Evolutionary conservation across 2,113 vertebrate species (phyloP), one percentile per base, ranked within the genome.

Genomic region (Onychostruthus taczanowskii): DNA sequence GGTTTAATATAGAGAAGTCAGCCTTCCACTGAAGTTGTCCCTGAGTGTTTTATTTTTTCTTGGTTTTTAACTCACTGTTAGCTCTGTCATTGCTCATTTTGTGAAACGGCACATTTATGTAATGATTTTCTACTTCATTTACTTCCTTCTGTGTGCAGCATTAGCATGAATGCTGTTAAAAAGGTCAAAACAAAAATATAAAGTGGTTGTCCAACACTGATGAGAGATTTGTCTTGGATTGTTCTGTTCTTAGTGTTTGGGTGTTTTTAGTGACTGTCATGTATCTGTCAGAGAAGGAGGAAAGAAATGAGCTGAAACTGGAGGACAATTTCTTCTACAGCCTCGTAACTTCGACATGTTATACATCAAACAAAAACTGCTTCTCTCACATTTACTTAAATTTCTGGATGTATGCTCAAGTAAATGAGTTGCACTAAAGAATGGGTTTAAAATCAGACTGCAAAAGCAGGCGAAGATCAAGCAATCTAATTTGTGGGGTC

Each of bases 61-160:
- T 83, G 30, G 7, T 88, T 91, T 95, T 37, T 82, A 84, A 73
- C 37, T 91, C 41, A 31, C 50, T 67, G 15, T 41, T 91, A 63
- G 18, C 31, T 73, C 27, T 78, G 53, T 75, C 35, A 12, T 39
- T 89, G 56, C 21, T 95, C 46, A 16, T 77, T 95, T 92, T 62
- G 27, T 87, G 87, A 92, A 89, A 9, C 21, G 35, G 33, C n/a
- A 22, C 7, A 10, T 75, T 90, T 90, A 73, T 72, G 19, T 67
- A 64, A 33, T 61, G 20, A 68, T 73, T 87, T 95, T 82, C 70
- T 90, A 21, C 75, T 78, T 94, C 7, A 37, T 91, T 96, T 95
- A 59, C 67, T 74, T 79, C 26, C 8, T 72, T 87, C 82, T 78
- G 28, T 0, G 0, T 89, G 52, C 55, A 69, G 20, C 21, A 39